Evolutionary conservation across 2,888 invertebrate genomes (phyloP), one percentile per base, ranked within the genome.

Genomic region (Orchestes rusci): DNA sequence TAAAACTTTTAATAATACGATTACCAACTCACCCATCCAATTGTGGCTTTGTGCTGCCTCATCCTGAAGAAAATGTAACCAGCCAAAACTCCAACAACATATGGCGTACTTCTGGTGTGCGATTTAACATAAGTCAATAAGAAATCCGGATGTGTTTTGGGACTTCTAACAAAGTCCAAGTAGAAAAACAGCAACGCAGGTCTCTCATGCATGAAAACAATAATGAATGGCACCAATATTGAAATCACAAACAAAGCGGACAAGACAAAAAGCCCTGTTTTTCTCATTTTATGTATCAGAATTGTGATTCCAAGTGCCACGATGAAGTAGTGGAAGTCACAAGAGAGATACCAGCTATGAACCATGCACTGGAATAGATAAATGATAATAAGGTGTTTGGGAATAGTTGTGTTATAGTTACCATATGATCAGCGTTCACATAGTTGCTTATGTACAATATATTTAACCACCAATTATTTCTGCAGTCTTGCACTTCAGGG

Each of bases 291-390:
- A 38, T 66, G 66, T 54, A 74, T 70, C 4, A 74, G 18, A 53
- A 68, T 63, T 55, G 68, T 71, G 10, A 73, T 52, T 2, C 73
- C 53, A 3, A 75, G 59, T 0, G 74, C 73, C 5, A 79, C 56
- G 37, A 76, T 63, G 63, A 79, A 80, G 65, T 74, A 77, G 59
- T 82, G 82, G 65, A 80, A 79, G 64, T 83, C 82, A 45, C 78
- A 79, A 0, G 82, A 76, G 28, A 82, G 71, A 64, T 80, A 81
- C 82, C 82, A 83, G 1, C 79, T 73, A 46, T 75, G 72, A 1
- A 77, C 70, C 64, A 82, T 70, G 56, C 82, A 82, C 82, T 82
- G 65, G 29, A 71, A 66, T 38, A 45, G 37, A 41, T 45, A 36
- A n/a, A n/a, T n/a, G n/a, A n/a, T n/a, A n/a, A n/a, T n/a, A n/a